A percentile compares a stretch with the other conserved stretches of the same genome.
phyloP scores from a whole-genome alignment of 2,888 invertebrate genomes.

The Cataglyphis livida region DNA sequence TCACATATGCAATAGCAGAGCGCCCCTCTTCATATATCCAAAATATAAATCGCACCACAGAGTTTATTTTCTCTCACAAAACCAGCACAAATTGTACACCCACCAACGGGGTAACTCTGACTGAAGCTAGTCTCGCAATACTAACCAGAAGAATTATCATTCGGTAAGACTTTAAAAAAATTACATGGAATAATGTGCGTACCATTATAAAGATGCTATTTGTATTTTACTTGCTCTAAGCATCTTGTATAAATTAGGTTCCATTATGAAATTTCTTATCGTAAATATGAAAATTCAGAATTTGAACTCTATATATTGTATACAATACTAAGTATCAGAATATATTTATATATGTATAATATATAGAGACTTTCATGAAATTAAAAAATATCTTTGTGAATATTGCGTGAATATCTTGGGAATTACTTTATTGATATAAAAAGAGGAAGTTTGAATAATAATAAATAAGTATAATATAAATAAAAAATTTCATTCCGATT shows the following conservation, averaged over 20 bases:
- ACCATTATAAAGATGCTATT: not conserved
- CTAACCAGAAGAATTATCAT: not conserved
- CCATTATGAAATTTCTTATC: not conserved
- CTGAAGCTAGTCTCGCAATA: not conserved
- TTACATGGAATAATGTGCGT: not conserved
- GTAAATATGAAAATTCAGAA: not conserved
- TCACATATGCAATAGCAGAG: not conserved
- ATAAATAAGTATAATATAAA: no score
- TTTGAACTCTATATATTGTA: not conserved
- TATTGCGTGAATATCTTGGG: not conserved
- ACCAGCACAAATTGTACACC: constrained; percentile 59
- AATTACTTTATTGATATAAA: not conserved
- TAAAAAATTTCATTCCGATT: no score
- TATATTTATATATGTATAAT: not conserved
- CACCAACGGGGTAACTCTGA: not conserved
- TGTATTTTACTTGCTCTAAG: not conserved
- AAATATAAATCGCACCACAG: constrained; percentile 61
- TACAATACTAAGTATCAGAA: not conserved
- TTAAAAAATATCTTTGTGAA: not conserved
- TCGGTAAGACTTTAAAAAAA: constrained; percentile 7
- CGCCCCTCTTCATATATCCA: constrained; percentile 49
- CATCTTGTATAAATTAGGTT: not conserved
- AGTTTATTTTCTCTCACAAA: constrained; percentile 61
- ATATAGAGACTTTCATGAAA: not conserved
- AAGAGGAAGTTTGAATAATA: no score